Conservation (phyloP, 2,888 invertebrate genomes). For the Acleris cristana region DNA sequence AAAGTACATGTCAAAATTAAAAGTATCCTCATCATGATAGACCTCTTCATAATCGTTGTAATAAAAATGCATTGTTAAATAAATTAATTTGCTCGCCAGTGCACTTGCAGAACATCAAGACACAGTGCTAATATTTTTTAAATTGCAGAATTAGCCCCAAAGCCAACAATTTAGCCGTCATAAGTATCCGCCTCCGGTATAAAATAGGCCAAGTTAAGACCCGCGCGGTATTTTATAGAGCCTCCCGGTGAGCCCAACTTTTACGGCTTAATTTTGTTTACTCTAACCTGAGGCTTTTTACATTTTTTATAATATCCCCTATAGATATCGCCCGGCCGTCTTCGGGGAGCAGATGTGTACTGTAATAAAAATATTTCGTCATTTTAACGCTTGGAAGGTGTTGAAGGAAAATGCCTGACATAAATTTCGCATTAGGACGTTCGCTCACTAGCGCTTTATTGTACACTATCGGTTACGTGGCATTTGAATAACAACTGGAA, state of each 20-base stretch:
- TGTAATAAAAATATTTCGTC: constrained; percentile 49
- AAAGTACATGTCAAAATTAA: no score
- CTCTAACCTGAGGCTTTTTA: constrained; percentile 35
- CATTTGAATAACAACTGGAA: constrained; percentile 9
- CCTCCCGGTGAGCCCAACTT: constrained; percentile 27
- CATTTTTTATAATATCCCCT: constrained; percentile 36
- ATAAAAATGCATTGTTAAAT: no score
- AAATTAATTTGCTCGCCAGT: no score
- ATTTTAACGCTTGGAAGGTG: constrained; percentile 43
- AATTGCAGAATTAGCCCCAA: constrained; percentile 2
- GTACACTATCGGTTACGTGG: constrained; percentile 27
- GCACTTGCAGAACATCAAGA: no score
- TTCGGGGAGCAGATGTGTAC: constrained; percentile 43
- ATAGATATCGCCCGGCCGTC: constrained; percentile 35
- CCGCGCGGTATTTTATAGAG: constrained; percentile 29
- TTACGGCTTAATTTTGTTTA: constrained; percentile 38
- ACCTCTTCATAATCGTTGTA: no score
- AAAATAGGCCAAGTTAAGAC: constrained; percentile 31
- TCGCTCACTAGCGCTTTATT: constrained; percentile 29
- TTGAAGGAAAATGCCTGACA: constrained; percentile 45
- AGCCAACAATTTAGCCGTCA: constrained; percentile 20
- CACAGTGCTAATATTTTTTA: not conserved
- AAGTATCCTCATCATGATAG: fast-evolving
- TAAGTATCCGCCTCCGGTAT: constrained; percentile 17
- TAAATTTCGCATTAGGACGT: constrained; percentile 38